Evolutionary conservation across 2,888 invertebrate genomes (phyloP).

Genomic region (Leptinotarsa haldemani): DNA sequence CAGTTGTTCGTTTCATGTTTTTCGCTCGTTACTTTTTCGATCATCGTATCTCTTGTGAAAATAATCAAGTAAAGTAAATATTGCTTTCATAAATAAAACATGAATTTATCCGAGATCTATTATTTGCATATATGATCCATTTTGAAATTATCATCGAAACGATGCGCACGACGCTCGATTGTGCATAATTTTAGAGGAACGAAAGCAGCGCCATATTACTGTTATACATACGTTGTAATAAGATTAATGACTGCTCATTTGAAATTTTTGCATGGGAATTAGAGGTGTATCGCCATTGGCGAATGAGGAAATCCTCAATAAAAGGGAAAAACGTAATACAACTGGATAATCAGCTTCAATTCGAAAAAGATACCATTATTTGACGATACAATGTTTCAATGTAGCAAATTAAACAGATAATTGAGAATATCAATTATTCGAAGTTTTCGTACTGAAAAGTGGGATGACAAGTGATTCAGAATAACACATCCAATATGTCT

Average conservation of each 20-base stretch:
- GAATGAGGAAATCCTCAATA: constrained; percentile 40
- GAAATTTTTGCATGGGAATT: constrained; percentile 42
- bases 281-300: constrained; percentile 36
- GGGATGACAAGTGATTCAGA: too few species aligned
- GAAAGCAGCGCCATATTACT: constrained; percentile 42
- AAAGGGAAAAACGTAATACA: constrained; percentile 36
- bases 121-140: constrained; percentile 66
- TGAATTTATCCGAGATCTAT: constrained; percentile 64
- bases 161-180: constrained; percentile 46
- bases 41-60: constrained; percentile 55
- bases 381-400: too few species aligned
- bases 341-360: constrained; percentile 36
- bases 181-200: constrained; percentile 43
- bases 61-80: constrained; percentile 67
- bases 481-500: too few species aligned
- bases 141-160: constrained; percentile 56
- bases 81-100: constrained; percentile 66
- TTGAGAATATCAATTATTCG: too few species aligned
- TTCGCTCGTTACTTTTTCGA: constrained; percentile 60
- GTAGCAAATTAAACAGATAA: too few species aligned
- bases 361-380: not conserved
- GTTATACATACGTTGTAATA: constrained; percentile 47
- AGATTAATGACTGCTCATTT: constrained; percentile 47
- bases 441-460: too few species aligned
- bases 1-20: constrained; percentile 59